Evolutionary conservation across 2,113 vertebrate genomes (phyloP).

Genomic region (Anguilla rostrata): DNA sequence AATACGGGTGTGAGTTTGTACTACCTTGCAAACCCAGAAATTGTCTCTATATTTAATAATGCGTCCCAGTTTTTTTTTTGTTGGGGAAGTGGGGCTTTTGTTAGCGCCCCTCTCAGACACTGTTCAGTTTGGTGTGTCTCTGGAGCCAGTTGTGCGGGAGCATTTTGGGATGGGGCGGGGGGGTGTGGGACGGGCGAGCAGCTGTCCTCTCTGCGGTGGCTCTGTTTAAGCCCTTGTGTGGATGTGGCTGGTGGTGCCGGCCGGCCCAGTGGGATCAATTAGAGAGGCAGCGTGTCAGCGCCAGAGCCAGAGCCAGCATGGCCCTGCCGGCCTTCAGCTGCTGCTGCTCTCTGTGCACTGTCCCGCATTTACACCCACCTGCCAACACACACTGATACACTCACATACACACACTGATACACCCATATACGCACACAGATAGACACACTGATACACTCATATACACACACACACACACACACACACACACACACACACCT

Average conservation of each 20-base stretch:
- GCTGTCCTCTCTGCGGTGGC: constrained; percentile 61
- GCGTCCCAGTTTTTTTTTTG: not conserved
- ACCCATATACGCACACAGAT: not conserved
- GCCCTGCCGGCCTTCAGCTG: constrained; percentile 43
- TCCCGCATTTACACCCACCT: constrained; percentile 27
- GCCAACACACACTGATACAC: not conserved
- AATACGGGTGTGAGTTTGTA: not conserved
- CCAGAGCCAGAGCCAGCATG: constrained; percentile 49
- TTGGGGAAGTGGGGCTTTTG: not conserved
- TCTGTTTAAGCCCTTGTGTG: constrained; percentile 58
- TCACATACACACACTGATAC: not conserved
- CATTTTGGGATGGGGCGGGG: not conserved
- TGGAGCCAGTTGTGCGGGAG: not conserved
- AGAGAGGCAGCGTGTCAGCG: constrained; percentile 47
- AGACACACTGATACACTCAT: not conserved
- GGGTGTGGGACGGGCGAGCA: constrained; percentile 51
- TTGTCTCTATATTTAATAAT: not conserved
- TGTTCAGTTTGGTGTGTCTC: not conserved
- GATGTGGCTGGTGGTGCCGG: constrained; percentile 50
- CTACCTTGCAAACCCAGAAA: not conserved
- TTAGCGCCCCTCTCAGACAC: not conserved
- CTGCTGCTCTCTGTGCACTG: constrained; percentile 23
- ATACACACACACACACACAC: constrained; percentile 8
- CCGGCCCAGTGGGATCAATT: constrained; percentile 74
- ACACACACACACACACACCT: not conserved